Evolutionary conservation across 1,140 invertebrate genomes (phyloP).

Genomic region (Hestina assimilis): DNA sequence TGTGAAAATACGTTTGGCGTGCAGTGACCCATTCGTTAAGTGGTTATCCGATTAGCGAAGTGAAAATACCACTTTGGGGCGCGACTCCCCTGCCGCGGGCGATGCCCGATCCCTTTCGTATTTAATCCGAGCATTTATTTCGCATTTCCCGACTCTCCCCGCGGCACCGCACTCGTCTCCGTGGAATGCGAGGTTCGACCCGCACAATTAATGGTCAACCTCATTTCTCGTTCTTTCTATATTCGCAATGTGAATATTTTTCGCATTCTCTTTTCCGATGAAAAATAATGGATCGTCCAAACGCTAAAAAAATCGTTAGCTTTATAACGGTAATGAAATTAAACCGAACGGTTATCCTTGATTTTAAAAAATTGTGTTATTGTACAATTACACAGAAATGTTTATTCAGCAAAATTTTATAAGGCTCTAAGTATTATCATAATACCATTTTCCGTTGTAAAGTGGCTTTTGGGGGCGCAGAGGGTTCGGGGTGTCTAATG

Average conservation of each 20-base stretch:
- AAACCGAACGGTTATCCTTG: conserved; percentile 30
- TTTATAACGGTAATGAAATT: conserved; percentile 39
- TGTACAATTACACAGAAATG: conserved; percentile 71
- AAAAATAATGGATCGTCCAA: conserved; percentile 1
- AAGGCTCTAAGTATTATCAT: conserved; percentile 75
- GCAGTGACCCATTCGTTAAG: conserved; percentile 78
- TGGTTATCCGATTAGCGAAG: conserved; percentile 80
- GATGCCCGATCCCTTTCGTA: conserved; percentile 69
- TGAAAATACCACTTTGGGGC: conserved; percentile 79
- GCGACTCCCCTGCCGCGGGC: conserved; percentile 69
- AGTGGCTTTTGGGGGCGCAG: conserved; percentile 68
- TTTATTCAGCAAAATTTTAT: conserved; percentile 76
- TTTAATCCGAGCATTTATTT: conserved; percentile 76
- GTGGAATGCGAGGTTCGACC: conserved; percentile 51
- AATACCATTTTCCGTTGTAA: conserved; percentile 75
- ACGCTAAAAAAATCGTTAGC: conserved; percentile 11
- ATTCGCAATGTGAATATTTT: conserved; percentile 31
- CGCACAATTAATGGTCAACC: conserved; percentile 70
- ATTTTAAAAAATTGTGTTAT: conserved; percentile 50
- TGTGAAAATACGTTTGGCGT: conserved; percentile 78
- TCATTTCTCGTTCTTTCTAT: conserved; percentile 44
- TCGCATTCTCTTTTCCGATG: conserved; percentile 20
- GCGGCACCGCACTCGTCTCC: conserved; percentile 50
- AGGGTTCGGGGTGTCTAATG: conserved; percentile 64
- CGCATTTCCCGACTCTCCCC: conserved; percentile 64